Evolutionary conservation across 2,113 vertebrate genomes (phyloP), one percentile per base, ranked within the genome.

Genomic region (Chrysemys picta): DNA sequence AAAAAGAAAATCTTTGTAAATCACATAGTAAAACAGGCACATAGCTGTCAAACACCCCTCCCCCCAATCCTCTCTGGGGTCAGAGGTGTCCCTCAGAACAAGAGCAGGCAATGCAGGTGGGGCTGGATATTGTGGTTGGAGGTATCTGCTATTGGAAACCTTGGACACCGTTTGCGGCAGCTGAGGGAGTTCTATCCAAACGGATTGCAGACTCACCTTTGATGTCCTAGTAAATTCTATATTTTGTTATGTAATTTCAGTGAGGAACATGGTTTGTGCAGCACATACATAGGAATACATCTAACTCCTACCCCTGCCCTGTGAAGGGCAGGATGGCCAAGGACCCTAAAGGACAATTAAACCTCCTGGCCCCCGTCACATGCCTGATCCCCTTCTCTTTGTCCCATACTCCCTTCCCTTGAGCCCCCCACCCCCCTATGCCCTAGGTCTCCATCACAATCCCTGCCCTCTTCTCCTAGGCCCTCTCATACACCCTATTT

Each of bases 261-360:
- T 59, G 35, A 85, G 57, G 90, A 88, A 54, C 35, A 2, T 49
- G 1, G 31, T 27, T 27, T 84, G 65, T 24, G 81, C 56, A 84
- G 79, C 72, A 65, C 91, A 47, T 47, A 45, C 25, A 47, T 47
- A 22, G 75, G 42, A 45, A 78, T 72, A 22, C n/a, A 72, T 72
- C 65, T 38, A 78, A 47, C 6, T 47, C 75, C 75, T 42, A 29
- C 25, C 38, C 72, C 85, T 2, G 4, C 25, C 82, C 81, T 59
- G 31, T 82, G 49, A 95, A 22, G 22, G 21, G 38, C 72, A 76
- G 83, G 72, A 8, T 10, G 94, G 38, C 24, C 47, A 49, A 53
- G 80, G 50, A 89, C 87, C 92, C 75, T 93, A 76, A 72, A 88
- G 93, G 90, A 4, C 6, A 83, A 57, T 35, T 82, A 57, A 95